Conservation (phyloP, 2,797 vertebrate species). For the Tapirus indicus region DNA sequence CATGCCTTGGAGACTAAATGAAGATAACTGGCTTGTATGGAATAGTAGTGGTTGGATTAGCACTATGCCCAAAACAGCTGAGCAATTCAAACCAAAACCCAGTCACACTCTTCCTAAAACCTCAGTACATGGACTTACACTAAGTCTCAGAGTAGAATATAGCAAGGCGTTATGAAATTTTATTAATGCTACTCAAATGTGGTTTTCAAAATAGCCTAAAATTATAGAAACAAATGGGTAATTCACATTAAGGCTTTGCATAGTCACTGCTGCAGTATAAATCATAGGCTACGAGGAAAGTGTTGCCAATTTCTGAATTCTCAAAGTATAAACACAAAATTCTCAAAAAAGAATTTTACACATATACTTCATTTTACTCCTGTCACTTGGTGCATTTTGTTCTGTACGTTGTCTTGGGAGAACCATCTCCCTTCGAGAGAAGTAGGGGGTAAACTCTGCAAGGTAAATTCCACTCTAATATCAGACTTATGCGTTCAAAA, state of each 20-base stretch:
- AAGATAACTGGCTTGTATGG: neutral
- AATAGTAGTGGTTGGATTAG: neutral
- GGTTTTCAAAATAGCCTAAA: conserved; percentile 9
- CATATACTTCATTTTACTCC: neutral
- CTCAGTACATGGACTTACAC: neutral
- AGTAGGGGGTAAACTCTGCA: neutral
- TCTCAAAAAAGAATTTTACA: neutral
- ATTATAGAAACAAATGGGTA: neutral
- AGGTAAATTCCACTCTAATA: neutral
- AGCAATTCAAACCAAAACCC: neutral
- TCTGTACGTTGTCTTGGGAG: neutral
- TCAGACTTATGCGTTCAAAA: neutral
- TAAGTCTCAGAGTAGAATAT: neutral
- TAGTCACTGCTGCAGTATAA: neutral
- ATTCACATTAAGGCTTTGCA: neutral
- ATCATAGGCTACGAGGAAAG: neutral
- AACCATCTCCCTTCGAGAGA: neutral
- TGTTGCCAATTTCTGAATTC: neutral
- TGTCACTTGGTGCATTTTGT: neutral
- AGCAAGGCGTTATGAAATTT: neutral
- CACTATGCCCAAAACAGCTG: neutral
- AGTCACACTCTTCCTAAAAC: neutral
- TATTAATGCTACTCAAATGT: neutral
- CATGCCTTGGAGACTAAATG: neutral
- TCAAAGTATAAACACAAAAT: neutral